Evolutionary conservation across 2,888 invertebrate genomes (phyloP).

Genomic region (Chaitophorus viminalis): DNA sequence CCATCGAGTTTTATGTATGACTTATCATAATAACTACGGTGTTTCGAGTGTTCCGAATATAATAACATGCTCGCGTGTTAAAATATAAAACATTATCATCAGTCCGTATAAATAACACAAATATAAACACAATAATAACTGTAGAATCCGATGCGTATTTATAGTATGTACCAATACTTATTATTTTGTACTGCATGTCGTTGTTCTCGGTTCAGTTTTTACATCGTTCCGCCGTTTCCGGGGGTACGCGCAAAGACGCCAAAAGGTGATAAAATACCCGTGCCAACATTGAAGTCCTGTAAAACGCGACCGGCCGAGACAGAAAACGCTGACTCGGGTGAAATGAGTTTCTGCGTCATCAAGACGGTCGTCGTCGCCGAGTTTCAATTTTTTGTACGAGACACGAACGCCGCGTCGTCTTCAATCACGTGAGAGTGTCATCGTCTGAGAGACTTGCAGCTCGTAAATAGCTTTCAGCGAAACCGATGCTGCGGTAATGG

Average conservation of each 20-base stretch:
- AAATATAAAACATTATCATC: no score
- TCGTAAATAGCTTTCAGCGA: slow-evolving; percentile 39
- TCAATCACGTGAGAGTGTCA: slow-evolving; percentile 29
- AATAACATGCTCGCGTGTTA: no score
- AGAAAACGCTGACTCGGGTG: slow-evolving; percentile 27
- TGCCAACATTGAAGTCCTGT: slow-evolving; percentile 20
- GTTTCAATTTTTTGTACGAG: slow-evolving; percentile 15
- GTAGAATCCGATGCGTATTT: no score
- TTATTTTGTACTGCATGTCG: no score
- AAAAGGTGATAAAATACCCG: slow-evolving; percentile 22
- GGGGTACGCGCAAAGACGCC: not conserved
- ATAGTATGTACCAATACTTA: no score
- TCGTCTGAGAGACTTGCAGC: not conserved
- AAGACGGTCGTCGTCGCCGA: not conserved
- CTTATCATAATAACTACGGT: no score
- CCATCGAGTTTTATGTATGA: no score
- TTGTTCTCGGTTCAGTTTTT: not conserved
- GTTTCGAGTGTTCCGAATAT: no score
- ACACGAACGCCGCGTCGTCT: not conserved
- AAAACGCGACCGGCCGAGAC: slow-evolving; percentile 10
- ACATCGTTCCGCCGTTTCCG: not conserved
- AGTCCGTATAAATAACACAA: no score
- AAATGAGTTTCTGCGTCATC: slow-evolving; percentile 14
- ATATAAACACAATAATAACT: no score
- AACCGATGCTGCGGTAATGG: slow-evolving; percentile 10